Evolutionary conservation across 1,140 invertebrate species (phyloP).

Genomic region (Laupala kohalensis): DNA sequence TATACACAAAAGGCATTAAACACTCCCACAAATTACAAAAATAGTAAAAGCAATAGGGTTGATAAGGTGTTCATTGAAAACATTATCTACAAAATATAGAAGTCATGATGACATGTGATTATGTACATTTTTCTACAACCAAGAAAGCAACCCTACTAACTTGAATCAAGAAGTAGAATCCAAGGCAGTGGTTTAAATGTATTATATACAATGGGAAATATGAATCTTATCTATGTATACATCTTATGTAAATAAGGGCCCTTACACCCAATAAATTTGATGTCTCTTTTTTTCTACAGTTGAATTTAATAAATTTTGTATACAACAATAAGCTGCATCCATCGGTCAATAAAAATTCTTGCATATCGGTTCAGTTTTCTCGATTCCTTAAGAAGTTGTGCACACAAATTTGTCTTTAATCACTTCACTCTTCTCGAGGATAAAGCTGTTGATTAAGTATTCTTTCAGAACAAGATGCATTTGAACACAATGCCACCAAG

Average conservation of each 20-base stretch:
- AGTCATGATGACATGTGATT: background rate
- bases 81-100: background rate
- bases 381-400: background rate
- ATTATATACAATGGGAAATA: background rate
- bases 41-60: background rate
- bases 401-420: no score
- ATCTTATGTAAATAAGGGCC: background rate
- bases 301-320: background rate
- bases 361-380: background rate
- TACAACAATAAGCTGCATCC: background rate
- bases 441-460: background rate
- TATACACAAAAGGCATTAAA: background rate
- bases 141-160: background rate
- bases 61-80: background rate
- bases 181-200: background rate
- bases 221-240: background rate
- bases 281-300: background rate
- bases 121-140: background rate
- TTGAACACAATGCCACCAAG: background rate
- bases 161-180: background rate
- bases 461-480: background rate
- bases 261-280: background rate
- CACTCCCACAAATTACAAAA: background rate
- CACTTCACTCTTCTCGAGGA: background rate
- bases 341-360: background rate